Evolutionary conservation across 2,888 invertebrate genomes (phyloP).

Genomic region (Heterodera filipjevi): DNA sequence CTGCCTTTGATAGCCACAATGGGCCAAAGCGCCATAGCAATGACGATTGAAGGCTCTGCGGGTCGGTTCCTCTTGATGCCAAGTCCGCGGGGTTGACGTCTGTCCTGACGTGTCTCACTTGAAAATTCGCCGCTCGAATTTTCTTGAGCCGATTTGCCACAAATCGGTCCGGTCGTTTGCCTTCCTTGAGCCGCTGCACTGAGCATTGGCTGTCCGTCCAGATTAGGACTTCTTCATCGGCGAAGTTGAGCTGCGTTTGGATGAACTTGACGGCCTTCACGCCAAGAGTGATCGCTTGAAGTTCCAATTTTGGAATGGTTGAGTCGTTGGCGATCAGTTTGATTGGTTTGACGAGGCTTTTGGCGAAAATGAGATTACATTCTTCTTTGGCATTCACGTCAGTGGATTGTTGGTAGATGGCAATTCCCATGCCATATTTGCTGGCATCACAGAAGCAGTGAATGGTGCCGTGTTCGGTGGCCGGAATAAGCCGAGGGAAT

Average conservation of each 20-base stretch:
- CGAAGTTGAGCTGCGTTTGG: neutral
- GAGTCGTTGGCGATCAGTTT: neutral
- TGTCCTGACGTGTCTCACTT: neutral
- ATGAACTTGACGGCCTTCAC: neutral
- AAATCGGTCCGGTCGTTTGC: neutral
- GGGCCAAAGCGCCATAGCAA: neutral
- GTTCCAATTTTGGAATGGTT: neutral
- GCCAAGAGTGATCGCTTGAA: neutral
- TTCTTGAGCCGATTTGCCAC: neutral
- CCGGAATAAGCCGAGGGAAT: neutral
- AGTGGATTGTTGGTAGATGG: neutral
- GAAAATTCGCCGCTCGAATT: neutral
- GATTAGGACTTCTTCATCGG: neutral
- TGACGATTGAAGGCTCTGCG: neutral
- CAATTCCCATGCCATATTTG: neutral
- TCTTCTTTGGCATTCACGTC: neutral
- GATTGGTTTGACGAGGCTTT: neutral
- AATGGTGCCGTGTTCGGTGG: neutral
- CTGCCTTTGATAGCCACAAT: neutral
- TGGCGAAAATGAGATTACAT: neutral
- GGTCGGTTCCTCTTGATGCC: neutral
- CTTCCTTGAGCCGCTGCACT: neutral
- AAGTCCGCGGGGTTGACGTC: neutral
- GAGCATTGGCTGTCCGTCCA: neutral
- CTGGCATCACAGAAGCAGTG: conserved; percentile 17